Evolutionary conservation across 1,140 invertebrate species (phyloP), one percentile per base, ranked within the genome.

Genomic region (Pemphigus obesinymphae): DNA sequence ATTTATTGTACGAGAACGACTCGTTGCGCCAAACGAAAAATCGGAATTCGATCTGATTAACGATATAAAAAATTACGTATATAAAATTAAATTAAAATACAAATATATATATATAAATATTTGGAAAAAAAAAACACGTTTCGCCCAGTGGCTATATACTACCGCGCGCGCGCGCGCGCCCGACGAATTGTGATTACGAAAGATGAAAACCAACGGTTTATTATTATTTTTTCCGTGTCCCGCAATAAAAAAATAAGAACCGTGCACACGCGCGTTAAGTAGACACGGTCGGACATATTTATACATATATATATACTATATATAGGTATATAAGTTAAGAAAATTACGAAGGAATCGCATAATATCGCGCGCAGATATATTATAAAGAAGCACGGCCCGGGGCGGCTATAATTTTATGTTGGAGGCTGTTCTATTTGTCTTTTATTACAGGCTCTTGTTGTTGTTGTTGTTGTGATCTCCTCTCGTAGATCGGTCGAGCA

Each of bases 31-130:
- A 29, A 48, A 72, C 68, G 40, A 40, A 72, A 72, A 72, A 72
- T 72, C 23, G n/a, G 68, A 72, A 72, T 45, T 37, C 40, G 68
- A 72, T 72, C 68, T 45, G 68, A 70, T 70, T 70, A 70, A 45
- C 34, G 34, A 45, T 26, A 72, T 20, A 45, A 72, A 72, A 43
- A 66, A 50, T 50, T 7, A n/a, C 48, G 48, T 31, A 34, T 17
- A 66, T 20, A 66, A 66, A 37, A 43, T n/a, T n/a, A n/a, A n/a
- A n/a, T n/a, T n/a, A n/a, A n/a, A n/a, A n/a, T n/a, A n/a, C n/a
- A n/a, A n/a, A n/a, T n/a, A n/a, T n/a, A n/a, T n/a, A n/a, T n/a
- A n/a, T n/a, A n/a, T n/a, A n/a, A n/a, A n/a, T n/a, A n/a, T n/a
- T n/a, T 8, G 37, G 10, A 53, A 50, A 50, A 75, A 53, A 53